Conservation (phyloP, 2,888 invertebrate genomes). For the Hypolimnas misippus region DNA sequence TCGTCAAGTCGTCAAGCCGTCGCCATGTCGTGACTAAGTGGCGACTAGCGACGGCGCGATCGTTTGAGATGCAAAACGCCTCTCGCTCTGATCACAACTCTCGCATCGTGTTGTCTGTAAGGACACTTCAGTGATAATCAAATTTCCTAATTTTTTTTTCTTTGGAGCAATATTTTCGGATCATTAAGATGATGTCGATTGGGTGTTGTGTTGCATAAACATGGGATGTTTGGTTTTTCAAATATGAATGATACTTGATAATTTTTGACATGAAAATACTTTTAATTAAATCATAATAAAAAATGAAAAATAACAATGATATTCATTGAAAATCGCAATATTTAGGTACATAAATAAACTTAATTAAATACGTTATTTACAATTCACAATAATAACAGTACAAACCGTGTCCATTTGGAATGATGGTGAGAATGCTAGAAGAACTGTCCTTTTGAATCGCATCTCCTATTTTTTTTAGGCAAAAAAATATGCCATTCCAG, state of each 20-base stretch:
- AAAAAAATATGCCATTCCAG: too few species aligned
- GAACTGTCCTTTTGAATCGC: too few species aligned
- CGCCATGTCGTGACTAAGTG: conserved; percentile 38
- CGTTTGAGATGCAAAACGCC: conserved; percentile 44
- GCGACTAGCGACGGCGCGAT: conserved; percentile 17
- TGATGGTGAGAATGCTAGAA: too few species aligned
- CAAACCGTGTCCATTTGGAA: too few species aligned
- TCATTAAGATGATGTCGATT: too few species aligned
- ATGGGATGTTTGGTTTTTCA: not conserved
- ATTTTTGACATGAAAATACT: too few species aligned
- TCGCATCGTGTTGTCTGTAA: conserved; percentile 8
- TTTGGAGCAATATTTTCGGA: not conserved
- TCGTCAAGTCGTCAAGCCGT: conserved; percentile 11
- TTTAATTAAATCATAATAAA: too few species aligned
- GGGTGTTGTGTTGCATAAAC: not conserved
- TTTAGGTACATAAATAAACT: not conserved
- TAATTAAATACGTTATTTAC: not conserved
- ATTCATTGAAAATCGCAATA: too few species aligned
- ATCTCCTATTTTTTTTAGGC: too few species aligned
- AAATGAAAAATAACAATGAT: too few species aligned
- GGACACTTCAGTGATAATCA: conserved; percentile 7
- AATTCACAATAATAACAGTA: too few species aligned
- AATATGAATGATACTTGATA: too few species aligned
- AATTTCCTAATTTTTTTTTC: conserved; percentile 4
- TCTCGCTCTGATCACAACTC: conserved; percentile 12